Conservation (phyloP, 2,888 invertebrate species). For the Caenorhabditis sinica region DNA sequence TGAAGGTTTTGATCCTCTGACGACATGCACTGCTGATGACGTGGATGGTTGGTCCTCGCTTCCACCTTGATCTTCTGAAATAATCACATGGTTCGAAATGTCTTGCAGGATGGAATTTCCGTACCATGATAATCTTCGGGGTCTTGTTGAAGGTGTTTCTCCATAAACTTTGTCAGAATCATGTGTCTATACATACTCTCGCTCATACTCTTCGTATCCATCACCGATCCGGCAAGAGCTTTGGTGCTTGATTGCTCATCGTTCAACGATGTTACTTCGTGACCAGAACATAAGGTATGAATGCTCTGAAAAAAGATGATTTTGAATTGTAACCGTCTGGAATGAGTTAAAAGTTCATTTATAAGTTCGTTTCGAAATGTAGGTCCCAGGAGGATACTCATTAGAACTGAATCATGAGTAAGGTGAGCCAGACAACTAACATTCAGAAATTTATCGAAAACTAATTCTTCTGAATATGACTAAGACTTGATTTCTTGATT, state of each 20-base stretch:
- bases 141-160: conserved; percentile 39
- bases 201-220: conserved; percentile 77
- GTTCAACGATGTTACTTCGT: conserved; percentile 73
- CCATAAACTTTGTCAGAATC: conserved; percentile 44
- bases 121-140: conserved; percentile 43
- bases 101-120: not conserved
- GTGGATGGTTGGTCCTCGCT: conserved; percentile 52
- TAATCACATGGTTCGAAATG: not conserved
- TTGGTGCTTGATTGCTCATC: conserved; percentile 79
- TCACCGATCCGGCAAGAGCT: conserved; percentile 80
- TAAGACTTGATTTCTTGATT: too few relatives aligned
- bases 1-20: conserved; percentile 9
- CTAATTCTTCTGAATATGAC: too few relatives aligned
- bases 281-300: conserved; percentile 80
- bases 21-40: conserved; percentile 28
- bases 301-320: conserved; percentile 76
- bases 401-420: too few relatives aligned
- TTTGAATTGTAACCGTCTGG: conserved; percentile 4
- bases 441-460: too few relatives aligned
- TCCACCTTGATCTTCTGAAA: conserved; percentile 39
- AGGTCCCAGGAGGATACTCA: not conserved
- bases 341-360: not conserved
- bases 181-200: conserved; percentile 67
- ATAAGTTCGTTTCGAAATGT: not conserved
- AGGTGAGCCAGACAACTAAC: too few relatives aligned